Conservation (phyloP, 2,797 vertebrate species). For the Urocyon cinereoargenteus region DNA sequence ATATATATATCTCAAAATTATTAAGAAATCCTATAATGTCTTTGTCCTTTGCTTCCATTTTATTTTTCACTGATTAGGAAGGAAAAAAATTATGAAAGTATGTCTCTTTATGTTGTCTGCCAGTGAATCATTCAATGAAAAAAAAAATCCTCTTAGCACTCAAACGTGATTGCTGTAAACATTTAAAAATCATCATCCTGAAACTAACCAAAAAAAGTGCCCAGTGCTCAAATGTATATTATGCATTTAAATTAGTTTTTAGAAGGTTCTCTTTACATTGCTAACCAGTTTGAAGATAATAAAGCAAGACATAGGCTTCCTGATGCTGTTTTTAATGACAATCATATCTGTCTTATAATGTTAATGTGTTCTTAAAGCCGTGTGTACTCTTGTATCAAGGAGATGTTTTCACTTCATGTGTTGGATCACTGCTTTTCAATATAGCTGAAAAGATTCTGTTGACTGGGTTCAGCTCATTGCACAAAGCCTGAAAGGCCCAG, state of each 20-base stretch:
- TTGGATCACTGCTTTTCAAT: conserved; percentile 77
- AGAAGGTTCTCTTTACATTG: conserved; percentile 17
- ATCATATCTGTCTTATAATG: conserved; percentile 62
- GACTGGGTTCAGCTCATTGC: conserved; percentile 51
- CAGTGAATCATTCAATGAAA: background rate
- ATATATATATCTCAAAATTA: background rate
- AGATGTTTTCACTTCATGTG: conserved; percentile 67
- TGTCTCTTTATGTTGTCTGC: background rate
- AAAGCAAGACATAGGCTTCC: conserved; percentile 23
- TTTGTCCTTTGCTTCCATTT: conserved; percentile 36
- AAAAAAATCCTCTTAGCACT: background rate
- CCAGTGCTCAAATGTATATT: background rate
- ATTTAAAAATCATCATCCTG: conserved; percentile 37
- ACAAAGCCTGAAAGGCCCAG: conserved; percentile 64
- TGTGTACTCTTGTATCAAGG: conserved; percentile 61
- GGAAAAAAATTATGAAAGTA: conserved; percentile 30
- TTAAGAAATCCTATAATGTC: background rate
- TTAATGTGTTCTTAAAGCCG: conserved; percentile 62
- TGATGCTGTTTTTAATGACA: conserved; percentile 62
- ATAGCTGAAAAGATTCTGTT: conserved; percentile 65
- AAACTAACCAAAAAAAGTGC: background rate
- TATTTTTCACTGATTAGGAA: conserved; percentile 19
- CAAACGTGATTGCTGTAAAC: background rate
- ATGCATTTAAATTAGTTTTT: conserved; percentile 26
- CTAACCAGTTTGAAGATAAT: conserved; percentile 41